Evolutionary conservation across 2,113 vertebrate genomes (phyloP).

Genomic region (Sitta europaea): DNA sequence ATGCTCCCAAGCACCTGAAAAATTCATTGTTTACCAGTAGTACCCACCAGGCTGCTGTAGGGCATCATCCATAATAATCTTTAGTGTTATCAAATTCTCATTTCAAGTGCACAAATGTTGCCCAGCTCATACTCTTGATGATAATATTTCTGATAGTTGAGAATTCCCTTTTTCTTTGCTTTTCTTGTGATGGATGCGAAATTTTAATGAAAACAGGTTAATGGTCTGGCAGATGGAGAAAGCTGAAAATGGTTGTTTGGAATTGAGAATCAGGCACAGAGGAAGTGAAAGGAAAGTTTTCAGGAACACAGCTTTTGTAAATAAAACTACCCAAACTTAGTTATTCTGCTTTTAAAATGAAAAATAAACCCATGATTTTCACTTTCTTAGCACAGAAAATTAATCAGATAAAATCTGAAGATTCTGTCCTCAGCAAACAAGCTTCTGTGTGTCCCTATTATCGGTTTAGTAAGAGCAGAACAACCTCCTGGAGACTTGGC

Average conservation of each 20-base stretch:
- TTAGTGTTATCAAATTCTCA: background rate
- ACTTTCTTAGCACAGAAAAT: background rate
- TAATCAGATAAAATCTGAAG: background rate
- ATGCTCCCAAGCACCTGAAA: constrained; percentile 78
- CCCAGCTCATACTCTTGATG: background rate
- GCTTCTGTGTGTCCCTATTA: background rate
- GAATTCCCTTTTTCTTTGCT: background rate
- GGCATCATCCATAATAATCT: background rate
- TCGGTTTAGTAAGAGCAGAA: background rate
- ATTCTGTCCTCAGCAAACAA: background rate
- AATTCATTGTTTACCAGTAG: background rate
- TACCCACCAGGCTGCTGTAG: background rate
- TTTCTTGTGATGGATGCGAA: background rate
- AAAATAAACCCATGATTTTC: background rate
- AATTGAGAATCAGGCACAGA: background rate
- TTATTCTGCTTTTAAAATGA: background rate
- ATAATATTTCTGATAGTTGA: background rate
- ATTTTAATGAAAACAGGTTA: background rate
- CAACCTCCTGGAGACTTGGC: background rate
- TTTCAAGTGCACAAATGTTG: background rate
- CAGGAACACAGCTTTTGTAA: background rate
- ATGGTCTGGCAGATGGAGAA: background rate
- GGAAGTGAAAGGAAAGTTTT: background rate
- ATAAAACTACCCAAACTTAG: background rate
- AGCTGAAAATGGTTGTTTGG: background rate